Evolutionary conservation across 2,888 invertebrate genomes (phyloP), one percentile per base, ranked within the genome.

Genomic region (Aspidapion aeneum): DNA sequence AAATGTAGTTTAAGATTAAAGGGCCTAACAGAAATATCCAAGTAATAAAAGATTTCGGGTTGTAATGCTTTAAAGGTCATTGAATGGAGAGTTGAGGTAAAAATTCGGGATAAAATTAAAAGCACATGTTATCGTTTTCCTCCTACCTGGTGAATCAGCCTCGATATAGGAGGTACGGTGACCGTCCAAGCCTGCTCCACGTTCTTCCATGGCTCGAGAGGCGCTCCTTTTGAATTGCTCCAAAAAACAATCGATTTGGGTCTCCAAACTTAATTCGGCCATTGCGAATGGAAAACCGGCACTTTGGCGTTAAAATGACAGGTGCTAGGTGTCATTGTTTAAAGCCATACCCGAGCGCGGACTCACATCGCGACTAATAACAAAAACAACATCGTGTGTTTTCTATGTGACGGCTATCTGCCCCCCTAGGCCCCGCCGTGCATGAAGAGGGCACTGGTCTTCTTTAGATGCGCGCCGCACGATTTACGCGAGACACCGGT

Each of bases 171-270:
- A 74, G 67, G 74, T 76, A 60, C 73, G 69, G 50, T 74, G 73
- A 59, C 74, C 71, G 51, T 71, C 71, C 52, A 75, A 69, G 61
- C 69, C 70, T 60, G 70, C 68, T n/a, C n/a, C n/a, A 62, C 72
- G 70, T 58, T 77, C 76, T 66, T 77, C 77, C 77, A 90, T 90
- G 63, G 89, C 90, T 76, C 87, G 88, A 62, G 90, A 90, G 72
- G 90, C 90, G 82, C 90, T 90, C 70, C 88, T 86, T 78, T 90
- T 90, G 78, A 91, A 90, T 78, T 90, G 90, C 83, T 90, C 91
- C 79, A 91, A 81, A 82, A 91, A 91, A 82, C 88, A 89, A 85
- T 91, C 91, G 82, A 91, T 91, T 83, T 91, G 90, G 74, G 88
- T 90, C 83, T 91, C 91, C 79, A 90, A 88, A 72, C 86, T 90